Conservation (phyloP, 2,888 invertebrate species). For the Nomada ferruginata region DNA sequence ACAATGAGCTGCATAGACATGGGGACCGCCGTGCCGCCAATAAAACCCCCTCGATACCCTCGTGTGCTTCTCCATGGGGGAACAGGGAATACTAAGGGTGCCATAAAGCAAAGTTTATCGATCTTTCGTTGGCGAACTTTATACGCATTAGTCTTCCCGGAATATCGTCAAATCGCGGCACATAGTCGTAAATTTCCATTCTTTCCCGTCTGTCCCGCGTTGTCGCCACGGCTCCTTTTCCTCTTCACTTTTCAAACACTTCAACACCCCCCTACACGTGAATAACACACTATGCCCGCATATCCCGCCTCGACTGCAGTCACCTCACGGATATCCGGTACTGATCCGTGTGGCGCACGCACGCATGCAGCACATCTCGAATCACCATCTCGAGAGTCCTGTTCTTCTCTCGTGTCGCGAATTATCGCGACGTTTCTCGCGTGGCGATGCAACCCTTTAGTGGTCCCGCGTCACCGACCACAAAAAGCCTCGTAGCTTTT, state of each 20-base stretch:
- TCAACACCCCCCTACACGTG: slow-evolving; percentile 1
- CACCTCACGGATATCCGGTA: slow-evolving; percentile 82
- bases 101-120: slow-evolving; percentile 58
- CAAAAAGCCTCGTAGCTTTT: slow-evolving; percentile 35
- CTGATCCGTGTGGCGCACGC: slow-evolving; percentile 60
- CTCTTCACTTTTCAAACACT: slow-evolving; percentile 4
- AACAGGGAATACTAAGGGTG: neutral
- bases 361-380: slow-evolving; percentile 55
- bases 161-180: slow-evolving; percentile 49
- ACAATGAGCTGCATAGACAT: slow-evolving; percentile 6
- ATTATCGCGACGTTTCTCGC: neutral
- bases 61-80: neutral
- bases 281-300: slow-evolving; percentile 76
- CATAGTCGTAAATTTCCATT: slow-evolving; percentile 54
- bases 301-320: slow-evolving; percentile 71
- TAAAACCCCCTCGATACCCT: neutral
- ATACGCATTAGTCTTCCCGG: slow-evolving; percentile 26
- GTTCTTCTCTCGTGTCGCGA: neutral
- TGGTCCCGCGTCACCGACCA: slow-evolving; percentile 19
- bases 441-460: slow-evolving; percentile 1
- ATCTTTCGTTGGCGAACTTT: slow-evolving; percentile 40
- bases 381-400: slow-evolving; percentile 49
- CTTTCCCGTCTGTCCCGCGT: slow-evolving; percentile 19
- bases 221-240: slow-evolving; percentile 19
- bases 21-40: slow-evolving; percentile 11